These are phyloP conservation scores for Drosophila nebulosa DNA, from an alignment of 1,140 invertebrate genomes.

Conservation along the genomic window DNA sequence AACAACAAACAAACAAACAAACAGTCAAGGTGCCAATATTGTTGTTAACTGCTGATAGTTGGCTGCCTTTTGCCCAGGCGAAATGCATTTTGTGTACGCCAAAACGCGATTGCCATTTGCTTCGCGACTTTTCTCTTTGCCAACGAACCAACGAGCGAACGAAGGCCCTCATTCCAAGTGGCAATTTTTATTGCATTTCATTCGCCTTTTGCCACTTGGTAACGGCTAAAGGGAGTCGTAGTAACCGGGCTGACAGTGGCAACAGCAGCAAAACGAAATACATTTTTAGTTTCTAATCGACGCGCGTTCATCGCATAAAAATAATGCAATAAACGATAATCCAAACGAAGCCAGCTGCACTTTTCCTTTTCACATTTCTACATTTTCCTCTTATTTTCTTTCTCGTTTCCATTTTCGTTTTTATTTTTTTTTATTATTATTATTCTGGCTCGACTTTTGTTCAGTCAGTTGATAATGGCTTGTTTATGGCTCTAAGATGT, in stretches of 20 bases:
- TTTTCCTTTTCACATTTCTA: slow-evolving; percentile 14
- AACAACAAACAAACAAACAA: slow-evolving; percentile 15
- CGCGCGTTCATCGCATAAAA: slow-evolving; percentile 79
- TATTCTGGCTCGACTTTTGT: slow-evolving; percentile 45
- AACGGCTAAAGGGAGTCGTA: neutral
- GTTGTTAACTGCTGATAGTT: slow-evolving; percentile 78
- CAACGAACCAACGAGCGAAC: no score
- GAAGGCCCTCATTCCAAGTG: slow-evolving; percentile 34
- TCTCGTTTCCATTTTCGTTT: neutral
- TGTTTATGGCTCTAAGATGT: slow-evolving; percentile 44
- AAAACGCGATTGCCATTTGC: slow-evolving; percentile 73
- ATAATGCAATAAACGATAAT: slow-evolving; percentile 79
- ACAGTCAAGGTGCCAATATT: slow-evolving; percentile 71
- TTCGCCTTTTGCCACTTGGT: slow-evolving; percentile 59
- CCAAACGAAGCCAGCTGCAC: slow-evolving; percentile 56
- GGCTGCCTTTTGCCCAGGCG: slow-evolving; percentile 37
- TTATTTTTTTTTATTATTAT: neutral
- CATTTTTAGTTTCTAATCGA: slow-evolving; percentile 80
- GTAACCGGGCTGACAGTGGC: neutral
- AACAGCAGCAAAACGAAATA: slow-evolving; percentile 53
- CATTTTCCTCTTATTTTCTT: neutral
- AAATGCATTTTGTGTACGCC: slow-evolving; percentile 58
- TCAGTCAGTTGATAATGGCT: slow-evolving; percentile 54
- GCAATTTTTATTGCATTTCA: slow-evolving; percentile 68
- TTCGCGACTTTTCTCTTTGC: slow-evolving; percentile 22